Conservation (phyloP, 2,888 invertebrate species). For the Lamellibrachia satsuma region DNA sequence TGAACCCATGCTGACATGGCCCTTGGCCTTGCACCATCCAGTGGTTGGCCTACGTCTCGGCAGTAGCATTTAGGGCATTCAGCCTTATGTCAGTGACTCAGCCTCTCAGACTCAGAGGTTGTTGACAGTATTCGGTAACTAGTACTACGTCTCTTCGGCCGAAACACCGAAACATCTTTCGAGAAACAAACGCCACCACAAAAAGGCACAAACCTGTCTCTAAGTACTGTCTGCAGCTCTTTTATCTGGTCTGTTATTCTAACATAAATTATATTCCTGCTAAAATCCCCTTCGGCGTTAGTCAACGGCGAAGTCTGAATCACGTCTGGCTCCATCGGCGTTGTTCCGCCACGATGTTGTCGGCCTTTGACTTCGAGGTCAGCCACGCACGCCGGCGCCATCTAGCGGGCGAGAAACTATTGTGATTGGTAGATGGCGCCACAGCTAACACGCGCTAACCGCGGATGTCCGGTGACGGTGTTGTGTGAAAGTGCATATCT, state of each 20-base stretch:
- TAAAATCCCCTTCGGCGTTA: constrained; percentile 46
- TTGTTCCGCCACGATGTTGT: neutral
- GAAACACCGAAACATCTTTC: neutral
- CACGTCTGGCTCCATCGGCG: constrained; percentile 31
- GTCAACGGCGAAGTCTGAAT: constrained; percentile 24
- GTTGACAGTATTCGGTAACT: neutral
- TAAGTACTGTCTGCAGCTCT: constrained; percentile 68
- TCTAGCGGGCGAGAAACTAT: neutral
- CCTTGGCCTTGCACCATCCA: neutral
- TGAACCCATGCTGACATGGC: neutral
- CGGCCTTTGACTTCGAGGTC: constrained; percentile 6
- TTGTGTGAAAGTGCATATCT: too few species aligned
- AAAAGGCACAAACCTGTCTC: constrained; percentile 64
- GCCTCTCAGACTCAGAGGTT: neutral
- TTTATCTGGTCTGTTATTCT: constrained; percentile 60
- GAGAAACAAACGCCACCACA: neutral
- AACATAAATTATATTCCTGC: constrained; percentile 52
- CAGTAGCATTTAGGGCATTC: neutral
- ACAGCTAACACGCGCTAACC: neutral
- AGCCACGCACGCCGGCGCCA: neutral
- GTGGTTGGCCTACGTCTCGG: neutral
- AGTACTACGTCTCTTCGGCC: neutral
- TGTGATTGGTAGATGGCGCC: neutral
- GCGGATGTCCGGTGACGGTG: neutral
- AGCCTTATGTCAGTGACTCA: neutral